Base-by-base conservation (phyloP, 2,113 vertebrate genomes). In the Meleagris gallopavo region DNA sequence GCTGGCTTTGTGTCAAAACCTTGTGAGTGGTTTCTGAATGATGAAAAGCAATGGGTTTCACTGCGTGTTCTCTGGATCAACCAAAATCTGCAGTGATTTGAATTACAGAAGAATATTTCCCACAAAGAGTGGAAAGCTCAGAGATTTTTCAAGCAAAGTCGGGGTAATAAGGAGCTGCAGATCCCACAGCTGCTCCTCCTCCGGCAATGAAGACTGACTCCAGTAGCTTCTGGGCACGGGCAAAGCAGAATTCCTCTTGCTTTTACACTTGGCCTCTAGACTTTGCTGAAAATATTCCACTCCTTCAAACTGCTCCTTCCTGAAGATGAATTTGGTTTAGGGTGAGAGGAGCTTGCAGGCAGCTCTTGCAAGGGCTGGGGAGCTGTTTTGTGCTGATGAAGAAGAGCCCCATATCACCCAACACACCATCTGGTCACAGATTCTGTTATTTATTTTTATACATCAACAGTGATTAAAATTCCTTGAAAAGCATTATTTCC, bases 401-500 rank as follows among this genome's bases (percentile, higher is more conserved):
- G 52, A 93, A 97, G 79, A 88, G 67, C 72, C 84, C 92, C 22
- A 40, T 94, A 95, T 45, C 78, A 97, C 80, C 88, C 95, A 94
- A 94, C 78, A 86, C 92, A 79, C 97, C 95, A 97, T 97, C 96
- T 98, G 97, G 93, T 88, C 86, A 94, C 78, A 93, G 90, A 95
- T 94, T 95, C 88, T 97, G 90, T 95, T 96, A 89, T 97, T 97
- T 95, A 94, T 95, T 97, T 97, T 97, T 97, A 86, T 94, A 88
- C 73, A 86, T 78, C 86, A 90, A 86, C 94, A 91, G 46, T 96
- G 87, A 95, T 97, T 97, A 96, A 97, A 97, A 91, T 87, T 88
- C 36, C 36, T 52, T 74, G 76, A 88, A 95, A 93, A 88, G 76
- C 75, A 86, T 94, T 62, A 86, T 86, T 97, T 95, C 65, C 48